These are phyloP conservation scores for Actinemys pallida DNA, from an alignment of 2,113 vertebrate genomes.

Conservation along the genomic window DNA sequence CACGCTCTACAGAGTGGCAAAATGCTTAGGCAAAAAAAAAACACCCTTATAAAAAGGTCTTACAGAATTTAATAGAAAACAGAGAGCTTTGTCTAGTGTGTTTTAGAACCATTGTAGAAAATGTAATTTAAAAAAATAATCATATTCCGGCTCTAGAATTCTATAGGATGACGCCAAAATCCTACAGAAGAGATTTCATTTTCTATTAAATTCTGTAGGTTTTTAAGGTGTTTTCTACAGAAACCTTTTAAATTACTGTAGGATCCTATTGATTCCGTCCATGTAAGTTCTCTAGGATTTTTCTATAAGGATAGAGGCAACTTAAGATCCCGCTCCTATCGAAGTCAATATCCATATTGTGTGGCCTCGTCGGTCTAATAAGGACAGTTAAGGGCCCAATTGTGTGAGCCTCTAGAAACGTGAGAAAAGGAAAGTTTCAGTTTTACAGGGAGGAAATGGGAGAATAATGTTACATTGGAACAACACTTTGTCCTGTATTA, in stretches of 20 bases:
- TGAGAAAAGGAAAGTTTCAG: too few species aligned
- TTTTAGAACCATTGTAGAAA: background rate
- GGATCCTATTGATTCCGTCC: background rate
- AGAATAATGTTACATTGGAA: background rate
- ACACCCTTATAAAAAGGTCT: background rate
- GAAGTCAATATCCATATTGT: background rate
- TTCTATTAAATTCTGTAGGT: background rate
- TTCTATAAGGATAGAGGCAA: background rate
- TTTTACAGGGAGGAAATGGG: background rate
- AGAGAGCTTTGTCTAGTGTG: background rate
- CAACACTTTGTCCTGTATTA: background rate
- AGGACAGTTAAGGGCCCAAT: background rate
- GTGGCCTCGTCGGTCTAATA: background rate
- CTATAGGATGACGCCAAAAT: background rate
- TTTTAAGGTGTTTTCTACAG: background rate
- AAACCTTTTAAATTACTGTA: background rate
- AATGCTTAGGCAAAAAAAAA: background rate
- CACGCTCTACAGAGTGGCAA: rapidly evolving
- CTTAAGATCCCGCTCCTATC: background rate
- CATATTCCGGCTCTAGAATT: background rate
- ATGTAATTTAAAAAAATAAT: background rate
- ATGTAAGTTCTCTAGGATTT: background rate
- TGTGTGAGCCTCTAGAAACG: background rate
- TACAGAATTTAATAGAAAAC: background rate
- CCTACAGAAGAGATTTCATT: background rate